Evolutionary conservation across 2,797 vertebrate genomes (phyloP), one percentile per base, ranked within the genome.

Genomic region (Steatocranus sp.): DNA sequence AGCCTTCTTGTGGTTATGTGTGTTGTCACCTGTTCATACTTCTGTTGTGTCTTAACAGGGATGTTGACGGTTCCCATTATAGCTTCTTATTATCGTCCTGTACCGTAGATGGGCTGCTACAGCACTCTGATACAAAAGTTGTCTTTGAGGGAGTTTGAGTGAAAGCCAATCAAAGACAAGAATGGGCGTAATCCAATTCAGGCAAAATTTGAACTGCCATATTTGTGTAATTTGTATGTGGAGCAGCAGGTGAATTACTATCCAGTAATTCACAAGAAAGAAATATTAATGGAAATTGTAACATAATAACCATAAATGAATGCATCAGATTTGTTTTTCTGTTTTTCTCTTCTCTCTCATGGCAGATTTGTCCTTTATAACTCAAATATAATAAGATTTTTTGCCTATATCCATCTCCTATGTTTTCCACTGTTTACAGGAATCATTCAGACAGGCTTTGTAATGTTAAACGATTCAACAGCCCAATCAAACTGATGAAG

Each of bases 11-110:
- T 98, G 84, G 98, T 98, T 94, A 96, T 97, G 91, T 98, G 97
- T 80, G 96, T 97, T 10, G 96, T 99, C 95, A 98, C 97, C 91
- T 99, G 98, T 87, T 99, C 96, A 81, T 97, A 96, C 90, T 97
- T 98, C 95, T 98, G 97, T 88, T 99, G 97, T 0, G 97, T 97
- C 92, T 98, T 97, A 97, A 97, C 97, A 77, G 96, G 97, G 92
- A 97, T 97, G 11, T 97, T 97, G 90, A 97, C 97, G 85, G 97
- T 96, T 70, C 97, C 96, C 80, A 96, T 94, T 87, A 4, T 70
- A 97, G 92, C 84, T 97, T 97, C 91, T 97, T 96, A 86, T 97
- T 20, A 34, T 51, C 3, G 2, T 30, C 38, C 20, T 49, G 81
- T 36, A 48, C 25, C 2, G 15, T 27, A 43, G 27, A 73, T 48